A percentile compares a stretch with the other conserved stretches of the same genome.
Evolutionary conservation across 2,888 invertebrate genomes (phyloP).

Genomic region (Loripinus fragilis): DNA sequence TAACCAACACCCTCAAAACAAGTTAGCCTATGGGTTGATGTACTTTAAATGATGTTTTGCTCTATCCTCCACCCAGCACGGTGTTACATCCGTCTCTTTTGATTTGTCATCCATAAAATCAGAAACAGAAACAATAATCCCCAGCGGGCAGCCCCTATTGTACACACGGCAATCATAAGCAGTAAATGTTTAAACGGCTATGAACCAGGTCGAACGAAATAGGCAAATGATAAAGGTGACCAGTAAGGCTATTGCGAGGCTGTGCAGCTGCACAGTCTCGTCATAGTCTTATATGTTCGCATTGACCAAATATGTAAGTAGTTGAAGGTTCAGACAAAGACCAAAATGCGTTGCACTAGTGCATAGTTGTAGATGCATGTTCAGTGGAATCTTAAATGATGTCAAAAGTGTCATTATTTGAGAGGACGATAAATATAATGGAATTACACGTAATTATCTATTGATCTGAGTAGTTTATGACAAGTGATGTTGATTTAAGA

Average conservation of each 20-base stretch:
- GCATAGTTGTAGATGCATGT: too few species aligned
- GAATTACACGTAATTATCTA: slow-evolving; percentile 16
- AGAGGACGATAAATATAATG: too few species aligned
- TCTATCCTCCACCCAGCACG: not conserved
- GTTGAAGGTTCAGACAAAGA: too few species aligned
- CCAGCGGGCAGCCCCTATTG: slow-evolving; percentile 2
- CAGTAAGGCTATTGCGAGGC: too few species aligned
- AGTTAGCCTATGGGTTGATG: not conserved
- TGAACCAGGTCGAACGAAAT: too few species aligned
- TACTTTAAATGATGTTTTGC: slow-evolving; percentile 1
- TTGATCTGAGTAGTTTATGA: slow-evolving; percentile 2
- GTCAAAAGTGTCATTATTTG: too few species aligned
- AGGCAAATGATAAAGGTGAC: too few species aligned
- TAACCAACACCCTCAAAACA: not conserved
- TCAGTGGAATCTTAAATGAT: too few species aligned
- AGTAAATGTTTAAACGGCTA: slow-evolving; percentile 10
- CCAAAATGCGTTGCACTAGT: too few species aligned
- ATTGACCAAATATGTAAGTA: too few species aligned
- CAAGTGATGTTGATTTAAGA: not conserved
- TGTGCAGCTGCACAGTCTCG: too few species aligned
- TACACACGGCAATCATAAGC: slow-evolving; percentile 3
- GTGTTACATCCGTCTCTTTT: not conserved
- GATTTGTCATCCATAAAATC: slow-evolving; percentile 8
- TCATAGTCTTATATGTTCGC: too few species aligned
- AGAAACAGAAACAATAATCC: not conserved